These are phyloP conservation scores for Dyspetes luteomarginatus DNA, from an alignment of 2,888 invertebrate species.

Conservation along the genomic window DNA sequence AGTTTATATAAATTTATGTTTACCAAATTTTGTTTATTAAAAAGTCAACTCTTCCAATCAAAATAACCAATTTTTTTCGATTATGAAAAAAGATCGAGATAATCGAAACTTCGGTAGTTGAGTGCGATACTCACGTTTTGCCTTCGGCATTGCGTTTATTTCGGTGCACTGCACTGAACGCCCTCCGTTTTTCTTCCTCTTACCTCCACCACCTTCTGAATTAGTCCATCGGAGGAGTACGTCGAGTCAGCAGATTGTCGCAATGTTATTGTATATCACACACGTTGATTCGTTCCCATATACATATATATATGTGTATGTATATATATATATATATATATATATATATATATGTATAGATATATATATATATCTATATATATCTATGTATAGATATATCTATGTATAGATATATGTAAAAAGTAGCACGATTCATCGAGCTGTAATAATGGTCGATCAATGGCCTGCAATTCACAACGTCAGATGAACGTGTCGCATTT, in stretches of 20 bases:
- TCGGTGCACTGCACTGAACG: slow-evolving; percentile 50
- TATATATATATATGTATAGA: no score
- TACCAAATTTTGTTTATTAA: no score
- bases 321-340: no score
- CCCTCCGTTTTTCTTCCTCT: slow-evolving; percentile 26
- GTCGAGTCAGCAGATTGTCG: slow-evolving; percentile 74
- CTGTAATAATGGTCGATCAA: slow-evolving; percentile 49
- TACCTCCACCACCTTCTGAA: slow-evolving; percentile 48
- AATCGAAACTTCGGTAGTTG: background rate
- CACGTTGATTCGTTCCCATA: slow-evolving; percentile 9
- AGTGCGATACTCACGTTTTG: slow-evolving; percentile 71
- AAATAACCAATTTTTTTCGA: no score
- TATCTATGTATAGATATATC: no score
- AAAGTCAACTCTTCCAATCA: no score
- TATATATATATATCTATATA: no score
- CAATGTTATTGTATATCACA: slow-evolving; percentile 55
- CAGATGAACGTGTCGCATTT: slow-evolving; percentile 45
- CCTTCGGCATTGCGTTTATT: slow-evolving; percentile 70
- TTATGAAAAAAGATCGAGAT: background rate
- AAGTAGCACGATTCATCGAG: slow-evolving; percentile 37
- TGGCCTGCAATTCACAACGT: slow-evolving; percentile 38
- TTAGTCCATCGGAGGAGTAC: slow-evolving; percentile 62
- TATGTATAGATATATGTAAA: slow-evolving; percentile 11
- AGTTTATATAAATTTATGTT: background rate
- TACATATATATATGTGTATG: slow-evolving; percentile 1